Percentiles rank a stretch among this genome's conserved stretches.
These are phyloP conservation scores for Drosophila ezoana DNA, from an alignment of 2,888 invertebrate species.

Conservation along the genomic window DNA sequence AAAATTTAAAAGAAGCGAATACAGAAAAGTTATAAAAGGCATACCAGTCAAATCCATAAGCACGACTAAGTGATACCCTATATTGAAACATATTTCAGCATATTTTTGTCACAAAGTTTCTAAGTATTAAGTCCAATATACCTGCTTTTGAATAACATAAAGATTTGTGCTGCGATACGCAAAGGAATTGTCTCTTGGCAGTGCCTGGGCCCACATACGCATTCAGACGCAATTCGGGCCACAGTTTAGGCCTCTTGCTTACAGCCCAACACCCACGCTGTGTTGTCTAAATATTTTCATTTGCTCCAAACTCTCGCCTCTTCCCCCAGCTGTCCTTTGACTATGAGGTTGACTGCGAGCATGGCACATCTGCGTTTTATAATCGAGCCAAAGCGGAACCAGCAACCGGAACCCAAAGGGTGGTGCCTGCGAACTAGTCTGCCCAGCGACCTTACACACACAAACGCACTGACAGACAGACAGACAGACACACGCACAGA, in stretches of 20 bases:
- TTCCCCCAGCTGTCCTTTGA: slow-evolving; percentile 1
- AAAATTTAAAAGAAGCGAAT: slow-evolving; percentile 19
- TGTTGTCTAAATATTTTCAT: slow-evolving; percentile 19
- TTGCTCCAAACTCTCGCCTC: not conserved
- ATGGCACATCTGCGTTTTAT: slow-evolving; percentile 75
- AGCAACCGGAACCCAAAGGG: slow-evolving; percentile 26
- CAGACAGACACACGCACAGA: not conserved
- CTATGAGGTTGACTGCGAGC: slow-evolving; percentile 10
- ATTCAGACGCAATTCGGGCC: slow-evolving; percentile 12
- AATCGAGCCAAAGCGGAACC: slow-evolving; percentile 61
- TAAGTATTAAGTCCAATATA: not conserved
- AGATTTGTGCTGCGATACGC: not conserved
- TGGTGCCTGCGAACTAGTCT: slow-evolving; percentile 28
- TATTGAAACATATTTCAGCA: not conserved
- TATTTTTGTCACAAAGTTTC: too few species aligned
- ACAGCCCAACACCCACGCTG: not conserved
- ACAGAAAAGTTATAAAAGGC: not conserved
- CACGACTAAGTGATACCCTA: slow-evolving; percentile 7
- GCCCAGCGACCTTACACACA: slow-evolving; percentile 9
- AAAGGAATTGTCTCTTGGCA: slow-evolving; percentile 61
- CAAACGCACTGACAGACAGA: not conserved
- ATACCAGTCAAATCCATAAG: not conserved
- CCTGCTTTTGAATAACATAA: not conserved
- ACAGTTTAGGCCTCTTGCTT: slow-evolving; percentile 1
- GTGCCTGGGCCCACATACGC: slow-evolving; percentile 46